Percentiles rank a stretch among this genome's conserved stretches.
These are phyloP conservation scores for Rhinoptilus africanus DNA, from an alignment of 2,113 vertebrate genomes.

Conservation along the genomic window DNA sequence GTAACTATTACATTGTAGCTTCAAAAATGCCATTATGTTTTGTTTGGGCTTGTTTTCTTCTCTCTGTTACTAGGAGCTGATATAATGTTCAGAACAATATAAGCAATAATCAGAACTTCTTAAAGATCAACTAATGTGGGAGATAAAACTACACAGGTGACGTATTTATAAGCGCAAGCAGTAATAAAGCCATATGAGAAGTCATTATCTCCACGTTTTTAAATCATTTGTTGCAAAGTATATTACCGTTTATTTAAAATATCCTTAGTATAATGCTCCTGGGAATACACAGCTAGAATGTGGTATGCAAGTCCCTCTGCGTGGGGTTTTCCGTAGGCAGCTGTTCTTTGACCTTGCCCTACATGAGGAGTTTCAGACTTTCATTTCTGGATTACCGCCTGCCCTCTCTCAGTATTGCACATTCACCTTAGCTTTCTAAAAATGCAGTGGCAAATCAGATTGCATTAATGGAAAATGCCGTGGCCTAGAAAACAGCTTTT, in stretches of 20 bases:
- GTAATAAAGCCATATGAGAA: not conserved
- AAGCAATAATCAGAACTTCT: slow-evolving; percentile 21
- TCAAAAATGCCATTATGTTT: not conserved
- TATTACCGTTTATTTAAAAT: not conserved
- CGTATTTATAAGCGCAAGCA: not conserved
- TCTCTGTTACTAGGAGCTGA: slow-evolving; percentile 24
- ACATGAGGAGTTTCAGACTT: not conserved
- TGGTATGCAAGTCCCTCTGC: not conserved
- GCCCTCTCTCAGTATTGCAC: not conserved
- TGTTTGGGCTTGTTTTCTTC: not conserved
- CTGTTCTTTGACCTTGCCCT: slow-evolving; percentile 35
- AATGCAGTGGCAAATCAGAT: slow-evolving; percentile 51
- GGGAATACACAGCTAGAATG: not conserved
- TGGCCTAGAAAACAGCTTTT: slow-evolving; percentile 61
- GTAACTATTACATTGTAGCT: not conserved
- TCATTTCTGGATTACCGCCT: not conserved
- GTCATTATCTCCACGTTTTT: not conserved
- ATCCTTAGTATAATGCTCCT: not conserved
- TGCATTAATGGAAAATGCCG: slow-evolving; percentile 27
- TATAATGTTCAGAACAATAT: not conserved
- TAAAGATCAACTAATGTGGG: slow-evolving; percentile 17
- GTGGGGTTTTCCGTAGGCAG: not conserved
- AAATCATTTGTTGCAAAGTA: not conserved
- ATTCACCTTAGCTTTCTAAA: slow-evolving; percentile 44
- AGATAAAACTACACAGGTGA: not conserved